Evolutionary conservation across 2,113 vertebrate genomes (phyloP), one percentile per base, ranked within the genome.

Genomic region (Paratilapia polleni): DNA sequence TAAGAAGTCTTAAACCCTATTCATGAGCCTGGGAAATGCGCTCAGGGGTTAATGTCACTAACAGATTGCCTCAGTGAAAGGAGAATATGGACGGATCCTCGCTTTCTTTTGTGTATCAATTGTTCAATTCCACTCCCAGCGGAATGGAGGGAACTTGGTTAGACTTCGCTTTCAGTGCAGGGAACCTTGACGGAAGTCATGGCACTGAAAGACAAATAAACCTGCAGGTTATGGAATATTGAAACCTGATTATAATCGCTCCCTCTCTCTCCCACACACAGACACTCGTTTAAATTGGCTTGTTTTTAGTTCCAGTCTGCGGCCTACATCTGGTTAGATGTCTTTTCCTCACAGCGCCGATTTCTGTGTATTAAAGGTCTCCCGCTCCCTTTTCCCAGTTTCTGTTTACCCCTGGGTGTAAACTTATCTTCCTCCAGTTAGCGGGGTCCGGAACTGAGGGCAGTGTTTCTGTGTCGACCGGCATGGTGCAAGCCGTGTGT

Each of bases 41-140:
- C 95, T 95, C 94, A 82, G 94, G 96, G 96, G 96, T 97, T 97
- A 96, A 97, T 97, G 96, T 97, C 94, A 93, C 94, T 94, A 96
- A 93, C 96, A 96, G 94, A 96, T 95, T 95, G 94, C 91, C 54
- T 90, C 93, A 79, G 92, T 96, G 95, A 97, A 95, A 96, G 89
- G 91, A 91, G 94, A 96, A 96, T 96, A 97, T 96, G 96, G 95
- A 97, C 94, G 95, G 95, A 94, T 95, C 94, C 94, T 96, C 93
- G 93, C 95, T 92, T 94, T 94, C 94, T 93, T 95, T 96, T 96
- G 96, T 96, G 94, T 84, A 94, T 91, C 96, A 95, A 96, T 96
- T 95, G 95, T 96, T 95, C 70, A 88, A 78, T 93, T 90, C 87
- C 91, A 93, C 92, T 94, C 94, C 94, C 91, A 94, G 84, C 57